These are phyloP conservation scores for Neomorphus geoffroyi DNA, from an alignment of 2,797 vertebrate species.

Conservation along the genomic window DNA sequence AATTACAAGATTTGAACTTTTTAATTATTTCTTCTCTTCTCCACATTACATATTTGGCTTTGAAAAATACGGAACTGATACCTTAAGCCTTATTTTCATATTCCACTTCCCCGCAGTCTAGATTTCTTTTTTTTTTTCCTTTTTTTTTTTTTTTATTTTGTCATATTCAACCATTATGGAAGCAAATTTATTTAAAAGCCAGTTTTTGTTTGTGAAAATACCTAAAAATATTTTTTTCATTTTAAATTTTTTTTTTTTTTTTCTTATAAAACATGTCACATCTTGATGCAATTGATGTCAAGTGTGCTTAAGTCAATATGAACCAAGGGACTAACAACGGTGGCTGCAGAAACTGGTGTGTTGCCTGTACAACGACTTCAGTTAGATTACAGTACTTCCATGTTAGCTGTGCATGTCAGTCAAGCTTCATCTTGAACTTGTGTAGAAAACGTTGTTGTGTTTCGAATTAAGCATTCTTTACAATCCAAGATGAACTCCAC, in stretches of 20 bases:
- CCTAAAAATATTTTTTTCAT: constrained; percentile 95
- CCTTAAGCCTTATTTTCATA: constrained; percentile 82
- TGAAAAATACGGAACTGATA: constrained; percentile 90
- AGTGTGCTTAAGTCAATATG: constrained; percentile 98
- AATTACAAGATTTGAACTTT: constrained; percentile 91
- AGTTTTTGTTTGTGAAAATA: constrained; percentile 98
- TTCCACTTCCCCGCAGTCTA: constrained; percentile 80
- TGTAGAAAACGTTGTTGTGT: constrained; percentile 84
- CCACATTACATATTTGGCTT: constrained; percentile 94
- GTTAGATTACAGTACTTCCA: constrained; percentile 84
- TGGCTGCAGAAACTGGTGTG: constrained; percentile 88
- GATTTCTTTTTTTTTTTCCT: constrained; percentile 14
- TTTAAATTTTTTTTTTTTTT: constrained; percentile 77
- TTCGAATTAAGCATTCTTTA: constrained; percentile 82
- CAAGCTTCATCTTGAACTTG: constrained; percentile 83
- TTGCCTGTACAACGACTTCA: constrained; percentile 84
- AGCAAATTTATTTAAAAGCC: constrained; percentile 99
- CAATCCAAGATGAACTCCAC: constrained; percentile 84
- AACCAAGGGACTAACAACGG: constrained; percentile 89
- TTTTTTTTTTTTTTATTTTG: constrained; percentile 29
- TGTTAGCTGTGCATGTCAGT: constrained; percentile 87
- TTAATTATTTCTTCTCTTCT: constrained; percentile 80
- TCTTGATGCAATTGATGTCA: constrained; percentile 95
- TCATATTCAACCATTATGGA: constrained; percentile 90
- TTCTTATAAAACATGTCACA: constrained; percentile 94